Conservation (phyloP, 2,797 vertebrate species). For the Buphagus erythrorhynchus region DNA sequence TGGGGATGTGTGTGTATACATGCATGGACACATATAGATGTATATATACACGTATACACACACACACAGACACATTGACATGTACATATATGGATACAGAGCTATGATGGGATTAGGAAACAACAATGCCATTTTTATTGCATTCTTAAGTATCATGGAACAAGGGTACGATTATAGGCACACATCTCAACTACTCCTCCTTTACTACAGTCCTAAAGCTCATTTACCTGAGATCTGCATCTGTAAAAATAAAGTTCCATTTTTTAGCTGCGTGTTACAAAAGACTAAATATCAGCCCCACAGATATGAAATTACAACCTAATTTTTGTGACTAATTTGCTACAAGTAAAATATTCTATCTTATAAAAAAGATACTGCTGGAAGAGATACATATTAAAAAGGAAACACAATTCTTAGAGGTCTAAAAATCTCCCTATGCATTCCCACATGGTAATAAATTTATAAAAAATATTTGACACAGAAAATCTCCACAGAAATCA, state of each 20-base stretch:
- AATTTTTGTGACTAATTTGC: constrained; percentile 42
- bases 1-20: background rate
- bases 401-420: background rate
- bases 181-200: constrained; percentile 44
- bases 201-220: constrained; percentile 59
- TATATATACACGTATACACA: background rate
- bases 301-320: constrained; percentile 31
- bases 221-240: constrained; percentile 78
- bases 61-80: background rate
- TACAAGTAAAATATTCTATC: constrained; percentile 57
- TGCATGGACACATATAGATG: background rate
- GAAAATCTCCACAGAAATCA: background rate
- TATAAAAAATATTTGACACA: constrained; percentile 67
- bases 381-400: constrained; percentile 63
- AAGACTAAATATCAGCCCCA: constrained; percentile 65
- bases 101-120: background rate
- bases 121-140: constrained; percentile 36
- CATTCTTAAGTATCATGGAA: constrained; percentile 39
- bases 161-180: constrained; percentile 65
- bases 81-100: background rate
- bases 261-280: constrained; percentile 64
- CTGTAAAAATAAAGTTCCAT: constrained; percentile 68
- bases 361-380: constrained; percentile 48
- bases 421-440: constrained; percentile 46
- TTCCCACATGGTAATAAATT: constrained; percentile 41